These are phyloP conservation scores for Priocnemis perturbator DNA, from an alignment of 2,888 invertebrate genomes.

Conservation along the genomic window DNA sequence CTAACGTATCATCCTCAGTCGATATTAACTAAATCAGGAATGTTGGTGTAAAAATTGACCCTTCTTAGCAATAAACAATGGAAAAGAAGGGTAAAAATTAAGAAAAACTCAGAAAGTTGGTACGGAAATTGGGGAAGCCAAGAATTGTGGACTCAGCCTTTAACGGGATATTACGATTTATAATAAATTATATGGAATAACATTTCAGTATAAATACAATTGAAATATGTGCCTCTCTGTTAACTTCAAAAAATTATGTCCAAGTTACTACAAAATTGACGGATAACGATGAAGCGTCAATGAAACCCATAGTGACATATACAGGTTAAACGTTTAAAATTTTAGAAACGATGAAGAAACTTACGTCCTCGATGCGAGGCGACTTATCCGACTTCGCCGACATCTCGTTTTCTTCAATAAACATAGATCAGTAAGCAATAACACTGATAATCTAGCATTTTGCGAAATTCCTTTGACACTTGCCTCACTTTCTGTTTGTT, in stretches of 20 bases:
- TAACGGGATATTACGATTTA: no score
- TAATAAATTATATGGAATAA: no score
- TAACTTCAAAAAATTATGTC: not conserved
- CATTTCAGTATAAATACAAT: no score
- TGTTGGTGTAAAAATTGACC: no score
- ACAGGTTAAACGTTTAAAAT: slow-evolving; percentile 38
- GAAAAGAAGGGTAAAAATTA: slow-evolving; percentile 1
- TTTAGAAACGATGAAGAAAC: slow-evolving; percentile 27
- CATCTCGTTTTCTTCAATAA: slow-evolving; percentile 41
- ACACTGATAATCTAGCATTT: not conserved
- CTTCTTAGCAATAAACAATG: not conserved
- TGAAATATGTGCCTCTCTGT: not conserved
- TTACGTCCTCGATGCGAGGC: slow-evolving; percentile 55
- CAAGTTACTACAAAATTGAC: not conserved
- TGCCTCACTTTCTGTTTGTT: slow-evolving; percentile 63
- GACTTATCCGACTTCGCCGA: slow-evolving; percentile 46
- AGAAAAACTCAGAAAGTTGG: not conserved
- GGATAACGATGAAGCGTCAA: not conserved
- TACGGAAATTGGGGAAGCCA: no score
- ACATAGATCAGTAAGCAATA: slow-evolving; percentile 1
- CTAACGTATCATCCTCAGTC: slow-evolving; percentile 61
- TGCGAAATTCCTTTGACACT: slow-evolving; percentile 49
- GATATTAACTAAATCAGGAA: slow-evolving; percentile 36
- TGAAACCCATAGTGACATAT: not conserved
- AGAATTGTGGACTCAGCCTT: no score